A percentile compares a stretch with the other conserved stretches of the same genome.
These are phyloP conservation scores for Cervus canadensis DNA, from an alignment of 2,113 vertebrate genomes.

Conservation along the genomic window DNA sequence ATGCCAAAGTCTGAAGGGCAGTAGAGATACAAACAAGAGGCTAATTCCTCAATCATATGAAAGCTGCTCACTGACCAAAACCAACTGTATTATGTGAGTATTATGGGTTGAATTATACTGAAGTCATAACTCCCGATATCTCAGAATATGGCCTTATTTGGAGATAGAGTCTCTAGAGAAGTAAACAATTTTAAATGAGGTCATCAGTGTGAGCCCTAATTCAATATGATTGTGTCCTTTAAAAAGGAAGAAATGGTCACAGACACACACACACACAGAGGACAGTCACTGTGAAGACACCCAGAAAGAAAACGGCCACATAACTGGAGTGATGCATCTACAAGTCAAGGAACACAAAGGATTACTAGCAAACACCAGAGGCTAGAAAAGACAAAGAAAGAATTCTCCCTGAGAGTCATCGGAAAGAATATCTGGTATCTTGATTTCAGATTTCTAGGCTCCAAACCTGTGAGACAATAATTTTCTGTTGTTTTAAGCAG, in stretches of 20 bases:
- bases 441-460: background rate
- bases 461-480: background rate
- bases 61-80: background rate
- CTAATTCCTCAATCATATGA: background rate
- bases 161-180: background rate
- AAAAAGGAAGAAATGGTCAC: background rate
- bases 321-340: background rate
- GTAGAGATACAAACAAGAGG: background rate
- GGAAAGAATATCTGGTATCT: background rate
- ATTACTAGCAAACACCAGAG: background rate
- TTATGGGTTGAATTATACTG: background rate
- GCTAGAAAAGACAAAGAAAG: background rate
- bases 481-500: background rate
- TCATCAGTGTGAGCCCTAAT: background rate
- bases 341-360: background rate
- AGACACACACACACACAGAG: background rate
- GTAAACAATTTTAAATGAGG: background rate
- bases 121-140: background rate
- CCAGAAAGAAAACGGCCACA: accelerated
- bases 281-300: background rate
- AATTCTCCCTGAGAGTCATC: background rate
- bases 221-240: background rate
- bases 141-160: background rate
- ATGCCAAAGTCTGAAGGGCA: background rate
- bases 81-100: background rate